Base-by-base conservation (phyloP, 1,140 invertebrate genomes). In the Prorops nasuta region DNA sequence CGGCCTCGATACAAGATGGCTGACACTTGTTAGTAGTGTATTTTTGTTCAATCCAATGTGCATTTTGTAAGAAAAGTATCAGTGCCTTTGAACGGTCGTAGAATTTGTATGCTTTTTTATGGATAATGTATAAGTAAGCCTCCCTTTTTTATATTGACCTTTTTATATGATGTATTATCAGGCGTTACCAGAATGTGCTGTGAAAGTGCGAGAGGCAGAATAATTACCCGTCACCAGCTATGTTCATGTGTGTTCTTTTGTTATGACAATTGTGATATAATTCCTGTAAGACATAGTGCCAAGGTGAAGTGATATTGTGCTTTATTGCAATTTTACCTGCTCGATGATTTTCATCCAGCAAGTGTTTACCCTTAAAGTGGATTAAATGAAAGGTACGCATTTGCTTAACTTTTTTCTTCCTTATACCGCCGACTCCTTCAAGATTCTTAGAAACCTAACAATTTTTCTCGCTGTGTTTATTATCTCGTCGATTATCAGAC, bases 1-100 rank as follows among this genome's bases (percentile, higher is more conserved):
- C 58, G 37, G 55, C 54, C 45, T 55, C 45, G 52, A 63, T 61
- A 61, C 70, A 76, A 74, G 62, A 76, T 76, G 73, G 73, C 72
- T 67, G 67, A 60, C 70, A 76, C 70, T 74, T 74, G 72, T 76
- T 76, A 67, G 71, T 72, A 62, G 61, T 64, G 57, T 71, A 71
- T 70, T 67, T 67, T 66, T 65, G 59, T 67, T 63, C 43, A 37
- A 45, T 59, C 62, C 53, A 51, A 67, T 62, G 63, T 57, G 49
- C 32, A 58, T 64, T 60, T 68, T 50, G 19, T 47, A 44, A 40
- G 37, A 51, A 56, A 62, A 62, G 50, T 52, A 4, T 46, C 19
- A 56, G 60, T 67, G 60, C 57, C 52, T 67, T 64, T 21, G 16
- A 18, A 17, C 3, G 34, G 17, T 2, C 22, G 3, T 16, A 34